phyloP scores from a whole-genome alignment of 2,888 invertebrate genomes.

The Amaurobius ferox region DNA sequence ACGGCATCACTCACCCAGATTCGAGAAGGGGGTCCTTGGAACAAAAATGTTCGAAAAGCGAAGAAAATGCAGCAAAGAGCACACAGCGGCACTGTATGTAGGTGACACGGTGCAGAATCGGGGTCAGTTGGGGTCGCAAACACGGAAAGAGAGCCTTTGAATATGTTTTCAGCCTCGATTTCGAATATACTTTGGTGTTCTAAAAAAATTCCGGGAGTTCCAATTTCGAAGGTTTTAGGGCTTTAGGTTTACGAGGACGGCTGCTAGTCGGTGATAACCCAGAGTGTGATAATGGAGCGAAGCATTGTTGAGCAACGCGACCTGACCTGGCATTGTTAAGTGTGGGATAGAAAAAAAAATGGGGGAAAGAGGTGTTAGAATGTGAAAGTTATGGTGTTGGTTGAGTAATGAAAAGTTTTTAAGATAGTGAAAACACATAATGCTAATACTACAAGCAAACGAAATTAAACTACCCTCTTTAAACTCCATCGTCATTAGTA shows the following conservation, averaged over 20 bases:
- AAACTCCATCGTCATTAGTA: too few species aligned
- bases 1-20: conserved; percentile 30
- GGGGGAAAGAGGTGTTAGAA: not conserved
- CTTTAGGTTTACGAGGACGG: conserved; percentile 23
- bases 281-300: conserved; percentile 13
- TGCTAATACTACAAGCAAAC: too few species aligned
- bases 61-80: conserved; percentile 7
- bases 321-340: conserved; percentile 8
- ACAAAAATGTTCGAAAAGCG: not conserved
- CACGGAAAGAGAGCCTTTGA: conserved; percentile 42
- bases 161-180: conserved; percentile 33
- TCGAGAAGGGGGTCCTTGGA: conserved; percentile 15
- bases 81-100: conserved; percentile 1
- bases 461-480: too few species aligned
- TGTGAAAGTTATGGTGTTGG: too few species aligned
- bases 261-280: conserved; percentile 4
- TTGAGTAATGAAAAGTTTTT: too few species aligned
- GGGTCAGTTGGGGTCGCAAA: conserved; percentile 55
- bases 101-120: conserved; percentile 49
- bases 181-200: not conserved
- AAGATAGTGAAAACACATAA: too few species aligned
- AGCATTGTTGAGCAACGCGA: not conserved
- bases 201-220: conserved; percentile 28
- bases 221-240: conserved; percentile 4
- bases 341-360: not conserved